These are phyloP conservation scores for Planiliza haematocheilus DNA, from an alignment of 2,113 vertebrate species.

Conservation along the genomic window DNA sequence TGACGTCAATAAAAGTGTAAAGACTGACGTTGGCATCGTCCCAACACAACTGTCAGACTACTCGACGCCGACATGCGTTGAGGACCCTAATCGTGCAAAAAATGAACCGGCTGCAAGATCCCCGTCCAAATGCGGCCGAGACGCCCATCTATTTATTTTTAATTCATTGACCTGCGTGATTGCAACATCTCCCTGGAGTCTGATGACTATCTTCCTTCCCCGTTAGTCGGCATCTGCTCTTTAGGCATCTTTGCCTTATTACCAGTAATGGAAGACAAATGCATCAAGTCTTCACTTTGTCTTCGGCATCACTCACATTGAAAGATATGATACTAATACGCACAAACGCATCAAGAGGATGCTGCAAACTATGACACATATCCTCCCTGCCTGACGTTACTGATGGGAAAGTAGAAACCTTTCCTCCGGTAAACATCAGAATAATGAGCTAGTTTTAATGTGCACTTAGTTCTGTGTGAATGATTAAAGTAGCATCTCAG, in stretches of 20 bases:
- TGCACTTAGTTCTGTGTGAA: constrained; percentile 21
- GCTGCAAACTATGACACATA: constrained; percentile 14
- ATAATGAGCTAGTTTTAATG: constrained; percentile 21
- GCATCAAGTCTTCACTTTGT: constrained; percentile 8
- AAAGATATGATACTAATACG: constrained; percentile 21
- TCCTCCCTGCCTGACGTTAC: not conserved
- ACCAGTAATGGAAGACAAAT: constrained; percentile 9
- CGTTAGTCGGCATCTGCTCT: not conserved
- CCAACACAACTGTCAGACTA: not conserved
- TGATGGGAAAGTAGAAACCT: constrained; percentile 14
- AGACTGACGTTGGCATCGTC: no score
- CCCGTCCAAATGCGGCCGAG: not conserved
- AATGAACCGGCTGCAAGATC: not conserved
- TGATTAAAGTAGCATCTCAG: constrained; percentile 22
- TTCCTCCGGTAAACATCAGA: constrained; percentile 29
- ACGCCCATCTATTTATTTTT: constrained; percentile 10
- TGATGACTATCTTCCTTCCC: constrained; percentile 5
- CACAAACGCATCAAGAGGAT: constrained; percentile 10
- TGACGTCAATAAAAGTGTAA: no score
- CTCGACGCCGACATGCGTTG: not conserved
- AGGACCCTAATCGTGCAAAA: not conserved
- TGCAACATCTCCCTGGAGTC: constrained; percentile 5
- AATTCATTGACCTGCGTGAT: constrained; percentile 19
- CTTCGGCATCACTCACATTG: not conserved
- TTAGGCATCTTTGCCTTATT: not conserved